phyloP scores from a whole-genome alignment of 2,113 vertebrate species.

The Hemicordylus capensis region DNA sequence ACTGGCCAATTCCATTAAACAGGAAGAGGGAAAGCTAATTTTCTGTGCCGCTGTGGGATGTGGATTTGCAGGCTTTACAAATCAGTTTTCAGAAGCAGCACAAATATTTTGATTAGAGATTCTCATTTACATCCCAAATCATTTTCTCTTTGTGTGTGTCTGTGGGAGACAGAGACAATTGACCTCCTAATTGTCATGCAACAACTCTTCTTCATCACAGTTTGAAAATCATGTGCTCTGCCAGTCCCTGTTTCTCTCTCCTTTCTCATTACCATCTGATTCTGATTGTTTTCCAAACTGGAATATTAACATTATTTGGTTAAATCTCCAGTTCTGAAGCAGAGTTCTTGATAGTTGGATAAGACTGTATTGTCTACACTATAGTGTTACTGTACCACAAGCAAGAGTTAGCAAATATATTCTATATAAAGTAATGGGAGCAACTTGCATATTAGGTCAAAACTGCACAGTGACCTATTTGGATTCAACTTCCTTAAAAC shows the following conservation, averaged over 20 bases:
- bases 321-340: neutral
- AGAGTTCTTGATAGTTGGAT: neutral
- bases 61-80: constrained; percentile 57
- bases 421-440: neutral
- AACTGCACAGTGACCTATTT: neutral
- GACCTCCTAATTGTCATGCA: constrained; percentile 41
- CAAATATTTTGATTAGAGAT: constrained; percentile 68
- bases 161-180: constrained; percentile 28
- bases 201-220: constrained; percentile 32
- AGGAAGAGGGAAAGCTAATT: constrained; percentile 40
- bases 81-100: constrained; percentile 68
- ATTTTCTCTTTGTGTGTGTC: constrained; percentile 29
- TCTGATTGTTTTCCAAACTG: neutral
- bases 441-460: neutral
- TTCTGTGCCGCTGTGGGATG: constrained; percentile 53
- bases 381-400: neutral
- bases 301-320: neutral
- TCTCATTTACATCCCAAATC: constrained; percentile 52
- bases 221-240: constrained; percentile 32
- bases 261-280: neutral
- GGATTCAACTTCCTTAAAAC: neutral
- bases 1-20: constrained; percentile 53
- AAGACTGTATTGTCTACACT: neutral
- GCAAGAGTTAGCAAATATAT: neutral
- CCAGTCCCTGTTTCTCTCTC: constrained; percentile 4